Percentiles rank a stretch among this genome's conserved stretches.
Evolutionary conservation across 1,140 invertebrate species (phyloP).

Genomic region (Acromyrmex heyeri): DNA sequence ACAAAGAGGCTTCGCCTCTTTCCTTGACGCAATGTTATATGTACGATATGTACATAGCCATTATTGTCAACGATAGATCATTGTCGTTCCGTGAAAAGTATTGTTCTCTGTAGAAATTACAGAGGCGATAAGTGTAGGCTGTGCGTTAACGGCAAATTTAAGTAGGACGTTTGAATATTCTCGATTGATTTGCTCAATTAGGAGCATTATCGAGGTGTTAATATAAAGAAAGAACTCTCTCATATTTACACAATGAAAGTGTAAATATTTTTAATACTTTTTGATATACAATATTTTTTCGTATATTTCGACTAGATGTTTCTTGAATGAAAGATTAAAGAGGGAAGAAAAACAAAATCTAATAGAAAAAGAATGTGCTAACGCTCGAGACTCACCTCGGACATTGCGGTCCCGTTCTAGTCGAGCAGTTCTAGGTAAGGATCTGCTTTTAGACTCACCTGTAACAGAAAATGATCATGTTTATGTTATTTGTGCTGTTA

Average conservation of each 20-base stretch:
- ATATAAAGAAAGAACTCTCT: constrained; percentile 1
- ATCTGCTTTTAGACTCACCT: constrained; percentile 83
- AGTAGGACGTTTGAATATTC: background rate
- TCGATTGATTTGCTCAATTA: constrained; percentile 11
- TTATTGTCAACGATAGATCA: constrained; percentile 59
- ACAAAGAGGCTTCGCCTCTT: constrained; percentile 32
- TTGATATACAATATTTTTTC: background rate
- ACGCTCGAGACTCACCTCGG: constrained; percentile 75
- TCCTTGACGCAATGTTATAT: background rate
- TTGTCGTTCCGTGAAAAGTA: constrained; percentile 61
- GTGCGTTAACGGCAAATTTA: constrained; percentile 14
- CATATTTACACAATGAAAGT: background rate
- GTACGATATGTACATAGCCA: background rate
- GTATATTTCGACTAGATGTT: background rate
- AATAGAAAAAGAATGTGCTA: background rate
- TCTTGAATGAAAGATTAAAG: background rate
- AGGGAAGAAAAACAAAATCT: background rate
- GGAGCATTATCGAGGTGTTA: background rate
- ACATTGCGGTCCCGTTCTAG: constrained; percentile 68
- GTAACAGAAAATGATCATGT: constrained; percentile 75
- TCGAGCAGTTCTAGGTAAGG: constrained; percentile 72
- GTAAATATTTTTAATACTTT: background rate
- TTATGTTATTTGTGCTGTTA: constrained; percentile 1
- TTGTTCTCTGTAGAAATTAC: constrained; percentile 60
- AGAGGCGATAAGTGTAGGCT: constrained; percentile 59